Evolutionary conservation across 2,797 vertebrate genomes (phyloP).

Genomic region (Crenichthys baileyi): DNA sequence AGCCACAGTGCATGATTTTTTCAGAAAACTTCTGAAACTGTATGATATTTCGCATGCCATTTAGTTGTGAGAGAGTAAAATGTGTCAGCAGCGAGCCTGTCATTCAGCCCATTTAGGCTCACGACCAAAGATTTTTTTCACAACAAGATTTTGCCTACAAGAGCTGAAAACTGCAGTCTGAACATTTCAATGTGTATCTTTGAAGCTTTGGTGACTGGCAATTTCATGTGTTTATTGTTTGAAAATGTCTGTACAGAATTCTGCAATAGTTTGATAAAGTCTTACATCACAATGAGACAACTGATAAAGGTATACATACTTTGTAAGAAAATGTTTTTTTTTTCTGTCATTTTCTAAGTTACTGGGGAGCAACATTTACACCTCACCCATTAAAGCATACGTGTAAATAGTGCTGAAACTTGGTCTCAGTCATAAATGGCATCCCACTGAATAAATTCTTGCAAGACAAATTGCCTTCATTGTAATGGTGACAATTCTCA

Average conservation of each 20-base stretch:
- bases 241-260: not conserved
- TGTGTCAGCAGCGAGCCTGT: not conserved
- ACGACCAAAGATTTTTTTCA: not conserved
- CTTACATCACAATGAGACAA: not conserved
- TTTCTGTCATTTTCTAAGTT: not conserved
- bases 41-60: not conserved
- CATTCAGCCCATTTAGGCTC: not conserved
- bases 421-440: not conserved
- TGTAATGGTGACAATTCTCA: not conserved
- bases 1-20: not conserved
- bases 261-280: not conserved
- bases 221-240: not conserved
- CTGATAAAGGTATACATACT: not conserved
- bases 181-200: not conserved
- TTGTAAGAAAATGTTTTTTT: not conserved
- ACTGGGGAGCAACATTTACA: not conserved
- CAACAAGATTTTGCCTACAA: not conserved
- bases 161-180: not conserved
- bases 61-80: not conserved
- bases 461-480: constrained; percentile 1
- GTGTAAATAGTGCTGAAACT: not conserved
- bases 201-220: not conserved
- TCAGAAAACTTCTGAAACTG: not conserved
- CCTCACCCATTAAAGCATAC: not conserved
- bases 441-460: not conserved